Percentiles rank a stretch among this genome's conserved stretches.
Evolutionary conservation across 2,888 invertebrate genomes (phyloP).

Genomic region (Polydrusus pterygomalis): DNA sequence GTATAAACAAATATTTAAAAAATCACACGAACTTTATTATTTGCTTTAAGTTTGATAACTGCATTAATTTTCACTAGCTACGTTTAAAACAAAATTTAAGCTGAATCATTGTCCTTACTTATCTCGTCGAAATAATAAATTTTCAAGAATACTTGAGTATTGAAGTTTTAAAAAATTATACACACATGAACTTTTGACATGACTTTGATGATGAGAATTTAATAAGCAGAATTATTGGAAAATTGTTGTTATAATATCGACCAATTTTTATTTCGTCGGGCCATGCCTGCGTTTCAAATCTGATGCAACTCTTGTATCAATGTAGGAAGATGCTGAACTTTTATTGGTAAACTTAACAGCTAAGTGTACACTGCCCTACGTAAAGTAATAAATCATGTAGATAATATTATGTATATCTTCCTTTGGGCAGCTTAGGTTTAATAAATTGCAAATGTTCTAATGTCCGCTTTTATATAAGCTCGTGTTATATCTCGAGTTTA

Average conservation of each 20-base stretch:
- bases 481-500: too few relatives aligned
- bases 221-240: constrained; percentile 67
- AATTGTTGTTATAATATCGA: background rate
- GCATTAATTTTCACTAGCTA: background rate
- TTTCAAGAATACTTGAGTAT: background rate
- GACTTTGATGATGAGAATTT: background rate
- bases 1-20: too few relatives aligned
- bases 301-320: constrained; percentile 1
- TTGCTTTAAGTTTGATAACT: background rate
- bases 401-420: too few relatives aligned
- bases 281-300: background rate
- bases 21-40: too few relatives aligned
- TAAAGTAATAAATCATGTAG: too few relatives aligned
- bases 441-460: too few relatives aligned
- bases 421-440: too few relatives aligned
- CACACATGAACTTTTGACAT: background rate
- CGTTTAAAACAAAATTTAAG: background rate
- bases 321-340: background rate
- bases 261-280: too few relatives aligned
- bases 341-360: background rate
- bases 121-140: background rate
- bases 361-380: background rate
- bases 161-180: background rate
- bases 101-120: background rate
- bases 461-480: too few relatives aligned